A percentile compares a stretch with the other conserved stretches of the same genome.
These are phyloP conservation scores for Serilophus lunatus DNA, from an alignment of 2,113 vertebrate genomes.

Conservation along the genomic window DNA sequence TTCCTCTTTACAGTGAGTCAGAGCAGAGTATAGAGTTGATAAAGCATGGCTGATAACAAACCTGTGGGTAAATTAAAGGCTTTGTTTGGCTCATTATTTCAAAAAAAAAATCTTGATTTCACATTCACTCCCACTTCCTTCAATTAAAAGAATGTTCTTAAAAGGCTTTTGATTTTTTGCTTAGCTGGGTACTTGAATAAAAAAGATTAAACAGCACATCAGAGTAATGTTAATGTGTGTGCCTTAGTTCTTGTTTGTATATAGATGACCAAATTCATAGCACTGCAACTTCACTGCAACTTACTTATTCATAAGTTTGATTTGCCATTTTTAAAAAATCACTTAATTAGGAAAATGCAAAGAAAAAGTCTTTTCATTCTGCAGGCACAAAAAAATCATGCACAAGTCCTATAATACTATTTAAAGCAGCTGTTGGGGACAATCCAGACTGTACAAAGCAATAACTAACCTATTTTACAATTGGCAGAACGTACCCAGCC, in stretches of 20 bases:
- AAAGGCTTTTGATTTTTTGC: not conserved
- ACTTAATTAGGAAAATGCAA: constrained; percentile 28
- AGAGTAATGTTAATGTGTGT: not conserved
- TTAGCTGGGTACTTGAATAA: not conserved
- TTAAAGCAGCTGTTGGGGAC: not conserved
- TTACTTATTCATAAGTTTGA: not conserved
- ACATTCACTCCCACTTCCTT: constrained; percentile 27
- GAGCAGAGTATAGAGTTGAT: not conserved
- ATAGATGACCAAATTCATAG: constrained; percentile 22
- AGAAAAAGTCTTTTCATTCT: not conserved
- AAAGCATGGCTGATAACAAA: not conserved
- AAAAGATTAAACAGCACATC: not conserved
- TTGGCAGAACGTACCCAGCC: not conserved
- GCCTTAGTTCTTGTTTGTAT: not conserved
- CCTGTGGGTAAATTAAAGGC: constrained; percentile 18
- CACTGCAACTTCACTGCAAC: not conserved
- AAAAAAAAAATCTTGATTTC: constrained; percentile 31
- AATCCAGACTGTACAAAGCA: not conserved
- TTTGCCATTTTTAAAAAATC: not conserved
- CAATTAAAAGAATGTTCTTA: constrained; percentile 31
- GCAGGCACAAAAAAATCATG: not conserved
- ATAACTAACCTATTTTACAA: not conserved
- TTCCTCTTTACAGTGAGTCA: constrained; percentile 27
- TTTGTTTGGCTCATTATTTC: not conserved
- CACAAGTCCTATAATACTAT: not conserved